These are phyloP conservation scores for Trachelus tabidus DNA, from an alignment of 2,888 invertebrate genomes.

Conservation along the genomic window DNA sequence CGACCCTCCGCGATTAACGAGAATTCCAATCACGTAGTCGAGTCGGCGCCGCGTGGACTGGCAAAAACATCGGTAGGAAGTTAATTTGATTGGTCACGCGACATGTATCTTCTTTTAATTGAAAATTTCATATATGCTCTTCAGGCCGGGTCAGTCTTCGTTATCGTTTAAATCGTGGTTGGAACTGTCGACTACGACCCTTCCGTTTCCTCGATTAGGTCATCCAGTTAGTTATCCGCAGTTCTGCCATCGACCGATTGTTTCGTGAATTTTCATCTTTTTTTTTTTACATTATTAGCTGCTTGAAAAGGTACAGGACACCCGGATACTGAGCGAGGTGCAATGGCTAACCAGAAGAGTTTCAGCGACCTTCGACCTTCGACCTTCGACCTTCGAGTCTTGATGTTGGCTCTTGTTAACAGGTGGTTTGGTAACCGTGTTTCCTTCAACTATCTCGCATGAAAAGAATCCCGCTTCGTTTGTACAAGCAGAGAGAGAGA, in stretches of 20 bases:
- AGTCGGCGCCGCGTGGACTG: not conserved
- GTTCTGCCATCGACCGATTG: not conserved
- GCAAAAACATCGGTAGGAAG: conserved; percentile 8
- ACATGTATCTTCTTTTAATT: conserved; percentile 4
- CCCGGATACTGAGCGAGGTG: not conserved
- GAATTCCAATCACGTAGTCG: conserved; percentile 16
- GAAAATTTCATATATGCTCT: conserved; percentile 8
- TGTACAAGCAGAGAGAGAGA: not conserved
- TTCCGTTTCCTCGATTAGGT: too few relatives aligned
- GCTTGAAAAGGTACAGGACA: not conserved
- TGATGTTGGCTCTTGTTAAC: not conserved
- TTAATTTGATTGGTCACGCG: conserved; percentile 15
- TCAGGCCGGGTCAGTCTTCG: not conserved
- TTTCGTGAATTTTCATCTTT: not conserved
- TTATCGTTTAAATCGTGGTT: not conserved
- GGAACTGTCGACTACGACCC: not conserved
- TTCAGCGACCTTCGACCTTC: not conserved
- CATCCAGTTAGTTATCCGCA: not conserved
- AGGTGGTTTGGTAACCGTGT: not conserved
- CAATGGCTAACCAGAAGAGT: not conserved
- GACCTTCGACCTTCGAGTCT: not conserved
- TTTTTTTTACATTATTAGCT: not conserved
- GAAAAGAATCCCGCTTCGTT: not conserved
- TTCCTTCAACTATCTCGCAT: not conserved
- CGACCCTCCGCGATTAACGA: conserved; percentile 4